Percentiles rank a stretch among this genome's conserved stretches.
Conservation (phyloP, 2,888 invertebrate species). For the Cetonia aurata region DNA sequence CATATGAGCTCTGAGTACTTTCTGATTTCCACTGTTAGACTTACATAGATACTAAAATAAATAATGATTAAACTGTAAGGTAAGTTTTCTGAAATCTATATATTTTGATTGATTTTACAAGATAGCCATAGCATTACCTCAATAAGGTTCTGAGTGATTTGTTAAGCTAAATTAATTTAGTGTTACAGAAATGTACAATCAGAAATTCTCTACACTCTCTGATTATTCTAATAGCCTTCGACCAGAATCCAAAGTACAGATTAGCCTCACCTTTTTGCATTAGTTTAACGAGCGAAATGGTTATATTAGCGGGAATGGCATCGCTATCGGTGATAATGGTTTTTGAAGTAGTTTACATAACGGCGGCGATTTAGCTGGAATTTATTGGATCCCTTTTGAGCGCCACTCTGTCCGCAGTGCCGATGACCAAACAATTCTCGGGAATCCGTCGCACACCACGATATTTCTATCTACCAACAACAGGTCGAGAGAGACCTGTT, state of each 20-base stretch:
- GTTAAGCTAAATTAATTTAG: too few relatives aligned
- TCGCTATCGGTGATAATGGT: background rate
- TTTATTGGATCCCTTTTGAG: constrained; percentile 1
- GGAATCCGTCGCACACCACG: background rate
- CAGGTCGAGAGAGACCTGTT: constrained; percentile 6
- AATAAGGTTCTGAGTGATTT: too few relatives aligned
- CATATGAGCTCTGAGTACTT: too few relatives aligned
- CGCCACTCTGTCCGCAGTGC: background rate
- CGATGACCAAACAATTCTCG: constrained; percentile 1
- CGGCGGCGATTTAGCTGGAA: background rate
- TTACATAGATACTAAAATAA: too few relatives aligned
- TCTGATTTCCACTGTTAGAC: too few relatives aligned
- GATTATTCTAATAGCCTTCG: too few relatives aligned
- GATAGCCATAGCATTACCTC: too few relatives aligned
- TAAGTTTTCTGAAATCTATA: too few relatives aligned
- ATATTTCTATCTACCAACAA: background rate
- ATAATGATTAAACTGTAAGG: too few relatives aligned
- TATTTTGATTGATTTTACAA: too few relatives aligned
- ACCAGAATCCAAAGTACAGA: background rate
- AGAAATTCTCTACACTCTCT: too few relatives aligned
- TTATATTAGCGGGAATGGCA: background rate
- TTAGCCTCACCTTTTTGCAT: background rate
- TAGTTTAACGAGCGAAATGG: background rate
- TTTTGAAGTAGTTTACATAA: constrained; percentile 3
- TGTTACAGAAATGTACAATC: too few relatives aligned